Base-by-base conservation (phyloP, 2,113 vertebrate species). In the Castor canadensis region DNA sequence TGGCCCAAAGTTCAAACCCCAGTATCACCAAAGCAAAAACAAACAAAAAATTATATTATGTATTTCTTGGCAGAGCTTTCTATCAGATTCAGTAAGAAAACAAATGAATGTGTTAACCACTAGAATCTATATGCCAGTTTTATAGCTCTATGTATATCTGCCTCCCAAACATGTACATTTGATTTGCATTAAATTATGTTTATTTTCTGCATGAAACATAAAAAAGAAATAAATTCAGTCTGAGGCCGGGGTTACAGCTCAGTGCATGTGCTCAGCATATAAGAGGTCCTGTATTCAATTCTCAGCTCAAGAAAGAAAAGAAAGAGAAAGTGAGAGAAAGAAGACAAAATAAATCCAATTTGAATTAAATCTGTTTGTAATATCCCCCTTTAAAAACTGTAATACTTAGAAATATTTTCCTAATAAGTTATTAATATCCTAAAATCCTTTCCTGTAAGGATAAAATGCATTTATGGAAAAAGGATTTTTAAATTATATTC, bases 401-500 rank as follows among this genome's bases (percentile, higher is more conserved):
- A 89, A 54, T 62, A 35, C 6, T 1, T 28, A 95, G 76, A 85
- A 84, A 6, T 52, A 84, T 79, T 84, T 89, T 87, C 26, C 47
- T 54, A 85, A 9, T 58, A 85, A 79, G 16, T 62, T 66, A 67
- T 64, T 75, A 94, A 56, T 64, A 64, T 58, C 89, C 89, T 67
- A 47, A 89, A 94, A 9, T 73, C 52, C 69, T 43, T 82, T 64
- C n/a, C 30, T 75, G 28, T 92, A 24, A 67, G 15, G 19, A 40
- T 16, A 84, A 85, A 77, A 76, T 5, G 40, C 11, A 77, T 43
- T 75, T 56, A 80, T n/a, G 28, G 22, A 66, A 26, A 87, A 77
- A 93, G 20, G 24, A 82, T 17, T 82, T 87, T 93, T 26, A 75
- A 88, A 82, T 81, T 66, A 81, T 80, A 87, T 75, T 92, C 75